These are phyloP conservation scores for Engystomops pustulosus DNA, from an alignment of 2,113 vertebrate genomes.

Conservation along the genomic window DNA sequence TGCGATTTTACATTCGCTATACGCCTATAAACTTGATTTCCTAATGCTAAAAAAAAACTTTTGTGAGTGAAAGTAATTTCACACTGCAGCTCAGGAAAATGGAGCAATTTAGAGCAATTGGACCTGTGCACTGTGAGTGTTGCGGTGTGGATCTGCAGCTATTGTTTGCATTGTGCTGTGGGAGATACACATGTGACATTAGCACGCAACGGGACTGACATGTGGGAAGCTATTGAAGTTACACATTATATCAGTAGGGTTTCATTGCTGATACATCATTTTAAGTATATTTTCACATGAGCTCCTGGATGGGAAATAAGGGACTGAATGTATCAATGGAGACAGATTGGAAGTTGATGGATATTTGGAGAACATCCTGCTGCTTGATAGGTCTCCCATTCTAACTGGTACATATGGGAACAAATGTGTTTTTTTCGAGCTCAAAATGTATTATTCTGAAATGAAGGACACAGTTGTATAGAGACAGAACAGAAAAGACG, in stretches of 20 bases:
- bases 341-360: background rate
- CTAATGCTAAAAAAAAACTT: constrained; percentile 35
- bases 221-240: background rate
- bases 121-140: background rate
- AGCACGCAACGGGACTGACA: background rate
- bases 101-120: constrained; percentile 37
- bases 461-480: background rate
- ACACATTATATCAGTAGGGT: background rate
- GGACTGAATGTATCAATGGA: background rate
- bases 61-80: constrained; percentile 15
- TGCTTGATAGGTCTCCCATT: background rate
- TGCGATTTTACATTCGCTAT: background rate
- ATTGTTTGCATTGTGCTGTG: constrained; percentile 22
- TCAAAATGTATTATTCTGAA: no score
- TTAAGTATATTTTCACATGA: background rate
- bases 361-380: background rate
- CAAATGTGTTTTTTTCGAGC: no score
- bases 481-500: background rate
- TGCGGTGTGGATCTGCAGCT: background rate
- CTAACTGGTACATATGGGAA: background rate
- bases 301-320: background rate
- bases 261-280: background rate
- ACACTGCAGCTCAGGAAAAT: constrained; percentile 5
- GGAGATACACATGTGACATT: background rate
- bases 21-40: background rate